phyloP scores from a whole-genome alignment of 2,888 invertebrate species.

The Tiliacea citrago region DNA sequence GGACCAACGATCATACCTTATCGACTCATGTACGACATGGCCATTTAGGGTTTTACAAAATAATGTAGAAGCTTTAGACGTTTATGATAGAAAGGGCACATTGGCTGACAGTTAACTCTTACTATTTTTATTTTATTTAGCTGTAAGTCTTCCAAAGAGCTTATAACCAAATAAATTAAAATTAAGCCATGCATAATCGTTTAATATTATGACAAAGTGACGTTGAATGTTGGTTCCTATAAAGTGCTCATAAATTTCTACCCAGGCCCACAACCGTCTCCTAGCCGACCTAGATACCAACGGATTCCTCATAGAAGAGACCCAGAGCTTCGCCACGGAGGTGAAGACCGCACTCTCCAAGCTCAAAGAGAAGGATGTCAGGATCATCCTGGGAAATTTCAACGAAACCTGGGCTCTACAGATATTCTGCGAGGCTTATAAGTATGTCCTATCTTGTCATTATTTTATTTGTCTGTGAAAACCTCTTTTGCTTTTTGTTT shows the following conservation, averaged over 20 bases:
- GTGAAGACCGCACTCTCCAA: slow-evolving; percentile 95
- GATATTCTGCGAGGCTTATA: slow-evolving; percentile 97
- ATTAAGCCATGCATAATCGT: neutral
- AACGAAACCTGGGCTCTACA: slow-evolving; percentile 98
- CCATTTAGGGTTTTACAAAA: no score
- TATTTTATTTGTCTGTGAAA: neutral
- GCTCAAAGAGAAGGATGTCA: slow-evolving; percentile 97
- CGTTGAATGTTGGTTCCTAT: neutral
- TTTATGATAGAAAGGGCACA: no score
- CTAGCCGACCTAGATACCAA: slow-evolving; percentile 96
- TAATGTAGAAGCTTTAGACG: no score
- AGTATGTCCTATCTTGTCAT: slow-evolving; percentile 80
- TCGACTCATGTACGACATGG: no score
- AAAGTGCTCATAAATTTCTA: neutral
- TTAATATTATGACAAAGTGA: neutral
- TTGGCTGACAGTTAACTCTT: neutral
- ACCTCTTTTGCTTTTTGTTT: no score
- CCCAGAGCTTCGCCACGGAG: slow-evolving; percentile 98
- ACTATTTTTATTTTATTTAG: no score
- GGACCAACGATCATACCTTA: no score
- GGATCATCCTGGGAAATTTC: slow-evolving; percentile 99
- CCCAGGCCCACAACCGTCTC: slow-evolving; percentile 96
- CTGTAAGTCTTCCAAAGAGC: no score
- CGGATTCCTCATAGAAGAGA: slow-evolving; percentile 95
- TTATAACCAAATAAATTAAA: neutral